Conservation (phyloP, 2,797 vertebrate genomes). For the Semotilus atromaculatus region DNA sequence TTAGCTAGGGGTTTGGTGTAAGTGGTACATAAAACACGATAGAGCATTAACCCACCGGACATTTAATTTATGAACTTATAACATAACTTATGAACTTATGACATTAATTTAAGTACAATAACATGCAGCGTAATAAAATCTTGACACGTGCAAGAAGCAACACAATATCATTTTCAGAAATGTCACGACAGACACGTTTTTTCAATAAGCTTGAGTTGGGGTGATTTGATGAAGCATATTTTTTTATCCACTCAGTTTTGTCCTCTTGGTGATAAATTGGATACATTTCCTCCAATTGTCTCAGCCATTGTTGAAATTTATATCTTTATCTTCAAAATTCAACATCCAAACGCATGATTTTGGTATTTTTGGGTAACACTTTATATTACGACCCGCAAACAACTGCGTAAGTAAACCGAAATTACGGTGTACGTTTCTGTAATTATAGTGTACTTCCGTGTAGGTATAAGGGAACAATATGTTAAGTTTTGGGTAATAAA, state of each 20-base stretch:
- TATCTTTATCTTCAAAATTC: background rate
- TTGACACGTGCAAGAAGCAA: background rate
- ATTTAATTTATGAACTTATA: background rate
- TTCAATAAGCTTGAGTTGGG: background rate
- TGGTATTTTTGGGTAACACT: no score
- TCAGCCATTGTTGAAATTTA: background rate
- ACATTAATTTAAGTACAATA: no score
- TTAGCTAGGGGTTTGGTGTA: background rate
- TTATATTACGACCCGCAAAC: no score
- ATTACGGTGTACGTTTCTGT: no score
- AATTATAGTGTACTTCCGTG: no score
- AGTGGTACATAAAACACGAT: no score
- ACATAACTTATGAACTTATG: no score
- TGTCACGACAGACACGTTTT: no score
- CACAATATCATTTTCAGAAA: background rate
- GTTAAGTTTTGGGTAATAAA: no score
- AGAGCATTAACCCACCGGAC: background rate
- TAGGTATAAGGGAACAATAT: no score
- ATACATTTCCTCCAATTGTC: background rate
- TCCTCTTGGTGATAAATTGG: background rate
- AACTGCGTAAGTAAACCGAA: no score
- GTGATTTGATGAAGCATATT: background rate
- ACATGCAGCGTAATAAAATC: background rate
- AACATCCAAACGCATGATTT: background rate
- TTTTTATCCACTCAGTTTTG: background rate